Base-by-base conservation (phyloP, 2,888 invertebrate species). In the Apotomis turbidana region DNA sequence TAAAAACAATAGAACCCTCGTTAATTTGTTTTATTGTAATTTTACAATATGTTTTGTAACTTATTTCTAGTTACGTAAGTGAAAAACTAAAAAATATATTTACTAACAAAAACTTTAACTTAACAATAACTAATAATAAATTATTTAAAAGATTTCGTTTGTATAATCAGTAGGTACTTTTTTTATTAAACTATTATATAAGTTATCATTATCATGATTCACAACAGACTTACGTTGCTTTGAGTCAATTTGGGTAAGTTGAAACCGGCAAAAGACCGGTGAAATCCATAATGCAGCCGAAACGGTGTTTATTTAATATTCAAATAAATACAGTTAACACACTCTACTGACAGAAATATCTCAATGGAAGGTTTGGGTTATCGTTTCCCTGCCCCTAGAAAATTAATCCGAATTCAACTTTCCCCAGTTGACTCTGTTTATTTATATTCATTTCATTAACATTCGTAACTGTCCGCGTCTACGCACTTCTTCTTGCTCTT, bases 401-500 rank as follows among this genome's bases (percentile, higher is more conserved):
- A 27, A 27, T 27, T 27, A 27, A 27, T 27, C 27, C 27, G 27
- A 27, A 2, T 27, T 27, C 27, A 27, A 41, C 41, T 41, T 3
- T 41, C 41, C 41, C 4, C 41, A 41, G 5, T 41, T 41, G 41
- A 41, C 41, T 6, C 6, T 6, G 41, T 13, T 27, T 15, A 63
- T 63, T 9, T 12, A 41, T 3, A 44, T 44, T 0, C 44, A 10
- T 3, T 61, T 63, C 60, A 70, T 71, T 74, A 79, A 74, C 89
- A 87, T 74, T 89, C 90, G 38, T 82, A 78, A 74, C 87, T 91
- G 5, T 89, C 90, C 38, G 78, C 79, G 66, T 88, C 86, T 44
- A 89, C 85, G 75, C 92, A 91, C 76, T 83, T 85, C 75, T 85
- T 85, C 78, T 85, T 87, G 36, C 84, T 81, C 75, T 78, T 83